Percentiles rank a stretch among this genome's conserved stretches.
These are phyloP conservation scores for Palythoa caribaeorum DNA, from an alignment of 92 coral and sea anemone genomes.

Conservation along the genomic window DNA sequence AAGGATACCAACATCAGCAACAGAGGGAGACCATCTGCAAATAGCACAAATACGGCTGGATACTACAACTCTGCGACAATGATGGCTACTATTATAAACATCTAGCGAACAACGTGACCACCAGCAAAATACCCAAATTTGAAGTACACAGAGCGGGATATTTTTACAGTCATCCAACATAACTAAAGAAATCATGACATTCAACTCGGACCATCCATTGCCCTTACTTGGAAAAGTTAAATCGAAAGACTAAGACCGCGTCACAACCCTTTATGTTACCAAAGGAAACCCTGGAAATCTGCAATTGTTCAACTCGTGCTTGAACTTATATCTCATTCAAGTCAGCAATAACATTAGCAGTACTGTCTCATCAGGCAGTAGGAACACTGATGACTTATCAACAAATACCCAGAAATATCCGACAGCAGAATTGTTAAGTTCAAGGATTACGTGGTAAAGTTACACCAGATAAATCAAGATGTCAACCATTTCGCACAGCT, in stretches of 20 bases:
- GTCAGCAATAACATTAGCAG: neutral
- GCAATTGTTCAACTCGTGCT: neutral
- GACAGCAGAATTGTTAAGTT: neutral
- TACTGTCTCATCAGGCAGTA: neutral
- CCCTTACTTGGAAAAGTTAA: neutral
- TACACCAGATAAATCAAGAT: no score
- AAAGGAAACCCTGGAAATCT: neutral
- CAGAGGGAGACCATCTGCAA: neutral
- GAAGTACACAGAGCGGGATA: no score
- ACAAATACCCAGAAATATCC: neutral
- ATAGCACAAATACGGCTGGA: slow-evolving; percentile 15
- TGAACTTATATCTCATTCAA: neutral
- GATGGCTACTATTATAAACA: neutral
- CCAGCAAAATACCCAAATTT: no score
- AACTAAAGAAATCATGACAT: neutral
- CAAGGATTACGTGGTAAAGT: neutral
- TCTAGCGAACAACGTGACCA: no score
- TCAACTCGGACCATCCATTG: neutral
- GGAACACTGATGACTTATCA: neutral
- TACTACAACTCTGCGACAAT: neutral
- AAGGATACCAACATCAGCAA: neutral
- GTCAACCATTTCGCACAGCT: no score
- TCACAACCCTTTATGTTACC: neutral
- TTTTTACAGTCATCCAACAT: neutral
- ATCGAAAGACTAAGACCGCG: neutral